phyloP scores from a whole-genome alignment of 64 coral and sea anemone genomes.

The Trachythela sp. region DNA sequence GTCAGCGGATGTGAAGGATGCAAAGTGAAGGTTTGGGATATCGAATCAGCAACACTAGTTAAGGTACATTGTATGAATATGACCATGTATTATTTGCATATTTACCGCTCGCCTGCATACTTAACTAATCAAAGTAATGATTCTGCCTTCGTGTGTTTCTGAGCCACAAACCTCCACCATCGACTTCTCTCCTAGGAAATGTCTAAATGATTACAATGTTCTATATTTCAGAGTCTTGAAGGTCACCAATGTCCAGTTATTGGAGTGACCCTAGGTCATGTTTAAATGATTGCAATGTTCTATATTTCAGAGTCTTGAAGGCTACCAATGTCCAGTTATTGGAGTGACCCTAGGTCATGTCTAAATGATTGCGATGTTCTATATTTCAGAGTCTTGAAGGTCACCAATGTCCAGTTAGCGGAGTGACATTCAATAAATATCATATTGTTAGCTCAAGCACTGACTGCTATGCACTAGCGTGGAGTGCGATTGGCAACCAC shows the following conservation, averaged over 20 bases:
- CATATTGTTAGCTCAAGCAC: constrained; percentile 78
- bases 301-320: too few relatives aligned
- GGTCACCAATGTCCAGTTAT: too few relatives aligned
- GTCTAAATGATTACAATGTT: too few relatives aligned
- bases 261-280: too few relatives aligned
- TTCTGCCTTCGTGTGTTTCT: neutral
- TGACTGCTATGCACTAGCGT: constrained; percentile 90
- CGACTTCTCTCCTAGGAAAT: too few relatives aligned
- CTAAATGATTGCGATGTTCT: neutral
- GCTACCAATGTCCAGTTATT: too few relatives aligned
- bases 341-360: too few relatives aligned
- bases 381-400: constrained; percentile 70
- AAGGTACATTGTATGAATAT: too few relatives aligned
- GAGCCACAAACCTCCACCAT: too few relatives aligned
- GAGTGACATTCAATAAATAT: constrained; percentile 75
- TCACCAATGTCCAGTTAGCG: constrained; percentile 81
- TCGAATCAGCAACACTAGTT: neutral
- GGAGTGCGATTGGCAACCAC: constrained; percentile 77
- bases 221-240: too few relatives aligned
- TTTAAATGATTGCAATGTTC: too few relatives aligned
- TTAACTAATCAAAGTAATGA: neutral
- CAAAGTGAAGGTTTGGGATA: neutral
- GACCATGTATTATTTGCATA: neutral
- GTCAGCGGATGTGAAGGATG: neutral
- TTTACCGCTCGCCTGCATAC: neutral